Evolutionary conservation across 2,888 invertebrate species (phyloP).

Genomic region (Ischnus inquisitorius): DNA sequence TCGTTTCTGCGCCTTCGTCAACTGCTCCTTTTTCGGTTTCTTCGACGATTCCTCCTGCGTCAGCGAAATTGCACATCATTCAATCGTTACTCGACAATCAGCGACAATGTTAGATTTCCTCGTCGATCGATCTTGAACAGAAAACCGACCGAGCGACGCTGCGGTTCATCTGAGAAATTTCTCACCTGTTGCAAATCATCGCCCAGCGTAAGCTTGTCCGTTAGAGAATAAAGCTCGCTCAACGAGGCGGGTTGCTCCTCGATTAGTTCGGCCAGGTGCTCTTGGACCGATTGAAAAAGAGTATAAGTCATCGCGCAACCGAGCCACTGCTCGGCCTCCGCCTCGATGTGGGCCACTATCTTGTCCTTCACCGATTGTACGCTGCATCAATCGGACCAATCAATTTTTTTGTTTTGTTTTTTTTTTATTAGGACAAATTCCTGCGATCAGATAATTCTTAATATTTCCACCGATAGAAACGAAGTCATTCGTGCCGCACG

Average conservation of each 20-base stretch:
- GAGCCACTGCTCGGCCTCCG: conserved; percentile 93
- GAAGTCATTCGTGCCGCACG: conserved; percentile 84
- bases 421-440: conserved; percentile 28
- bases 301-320: conserved; percentile 98
- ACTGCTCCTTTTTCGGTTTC: conserved; percentile 92
- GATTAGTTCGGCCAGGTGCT: conserved; percentile 91
- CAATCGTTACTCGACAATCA: too few species aligned
- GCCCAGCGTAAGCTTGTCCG: conserved; percentile 87
- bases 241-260: conserved; percentile 89
- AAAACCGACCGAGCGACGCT: too few species aligned
- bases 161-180: too few species aligned
- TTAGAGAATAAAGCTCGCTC: conserved; percentile 84
- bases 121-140: too few species aligned
- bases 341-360: conserved; percentile 88
- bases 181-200: conserved; percentile 85
- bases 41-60: conserved; percentile 85
- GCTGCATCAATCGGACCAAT: conserved; percentile 85
- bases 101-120: too few species aligned
- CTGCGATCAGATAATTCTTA: conserved; percentile 17
- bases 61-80: conserved; percentile 14
- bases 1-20: conserved; percentile 97
- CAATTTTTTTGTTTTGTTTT: conserved; percentile 19
- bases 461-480: not conserved
- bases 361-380: conserved; percentile 90
- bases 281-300: conserved; percentile 96